Evolutionary conservation across 2,888 invertebrate species (phyloP), one percentile per base, ranked within the genome.

Genomic region (Entomobrya proxima): DNA sequence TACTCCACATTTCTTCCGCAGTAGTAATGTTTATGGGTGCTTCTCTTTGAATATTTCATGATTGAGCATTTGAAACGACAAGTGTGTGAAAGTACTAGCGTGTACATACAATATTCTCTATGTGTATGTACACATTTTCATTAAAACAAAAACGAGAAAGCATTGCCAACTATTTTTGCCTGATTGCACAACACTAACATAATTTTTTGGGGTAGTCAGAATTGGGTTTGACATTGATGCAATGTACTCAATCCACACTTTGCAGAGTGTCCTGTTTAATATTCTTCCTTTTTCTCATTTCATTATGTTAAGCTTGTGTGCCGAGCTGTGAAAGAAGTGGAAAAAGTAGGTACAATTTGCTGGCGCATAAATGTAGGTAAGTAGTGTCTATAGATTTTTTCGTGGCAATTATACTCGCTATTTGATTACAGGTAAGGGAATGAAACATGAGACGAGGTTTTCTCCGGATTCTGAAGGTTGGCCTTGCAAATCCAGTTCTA

Each of bases 21-120:
- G 7, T 5, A 61, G 76, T 77, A 77, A 77, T 58, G 76, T 77
- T 58, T 27, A 27, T 37, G 58, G n/a, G 37, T 72, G 44, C 13
- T 13, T 13, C 47, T 18, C 15, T 27, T n/a, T 77, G 61, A 77
- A 77, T 77, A 58, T 77, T 77, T 77, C 76, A 77, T 77, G 76
- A 58, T 40, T 15, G 30, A 15, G 15, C 44, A n/a, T n/a, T n/a
- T n/a, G n/a, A n/a, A n/a, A 64, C 15, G 30, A 32, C 32, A 27
- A 24, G 55, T 55, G 55, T 55, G 27, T 27, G n/a, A n/a, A n/a
- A n/a, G n/a, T n/a, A n/a, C n/a, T n/a, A n/a, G 11, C 55, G 15
- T 55, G 55, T 55, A 27, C 15, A 3, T 47, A n/a, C 15, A 15
- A 3, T 47, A 11, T 13, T 18, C 35, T 5, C 32, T 64, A 27